Evolutionary conservation across 2,797 vertebrate genomes (phyloP), one percentile per base, ranked within the genome.

Genomic region (Vespertilio murinus): DNA sequence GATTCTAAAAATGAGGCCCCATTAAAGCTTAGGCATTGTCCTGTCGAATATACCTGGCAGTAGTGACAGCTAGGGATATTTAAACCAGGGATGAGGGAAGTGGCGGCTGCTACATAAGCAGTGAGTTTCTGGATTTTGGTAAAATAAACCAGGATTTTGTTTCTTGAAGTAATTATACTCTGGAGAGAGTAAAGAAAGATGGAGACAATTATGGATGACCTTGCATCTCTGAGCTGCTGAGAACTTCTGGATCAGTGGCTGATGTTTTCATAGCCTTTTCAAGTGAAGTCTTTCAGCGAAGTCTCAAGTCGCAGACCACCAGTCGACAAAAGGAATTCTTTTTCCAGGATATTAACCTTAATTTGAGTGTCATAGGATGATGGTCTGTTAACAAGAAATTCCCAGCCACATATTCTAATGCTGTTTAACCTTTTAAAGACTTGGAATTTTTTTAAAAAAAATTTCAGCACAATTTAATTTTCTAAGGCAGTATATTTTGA

Each of bases 101-200:
- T 97, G 96, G 96, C 96, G 97, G 94, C 97, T 97, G 96, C 97
- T 97, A 65, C 96, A 92, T 96, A 98, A 97, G 97, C 93, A 54
- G 96, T 90, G 96, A 98, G 97, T 97, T 98, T 98, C 97, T 98
- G 97, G 94, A 98, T 98, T 97, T 98, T 97, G 97, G 97, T 98
- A 98, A 98, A 98, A 98, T 98, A 98, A 98, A 98, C 98, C 97
- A 98, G 97, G 95, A 97, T 98, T 98, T 98, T 98, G 96, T 98
- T 98, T 98, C 98, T 98, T 97, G 98, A 98, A 97, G 96, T 98
- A 98, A 98, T 98, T 98, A 98, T 97, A 97, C 98, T 98, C 98
- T 97, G 94, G 98, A 98, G 98, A 97, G 97, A 95, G 96, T 97
- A 98, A 96, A 98, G 97, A 98, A 98, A 97, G 97, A 98, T 98